phyloP scores from a whole-genome alignment of 2,113 vertebrate species.

The Podarcis raffonei region DNA sequence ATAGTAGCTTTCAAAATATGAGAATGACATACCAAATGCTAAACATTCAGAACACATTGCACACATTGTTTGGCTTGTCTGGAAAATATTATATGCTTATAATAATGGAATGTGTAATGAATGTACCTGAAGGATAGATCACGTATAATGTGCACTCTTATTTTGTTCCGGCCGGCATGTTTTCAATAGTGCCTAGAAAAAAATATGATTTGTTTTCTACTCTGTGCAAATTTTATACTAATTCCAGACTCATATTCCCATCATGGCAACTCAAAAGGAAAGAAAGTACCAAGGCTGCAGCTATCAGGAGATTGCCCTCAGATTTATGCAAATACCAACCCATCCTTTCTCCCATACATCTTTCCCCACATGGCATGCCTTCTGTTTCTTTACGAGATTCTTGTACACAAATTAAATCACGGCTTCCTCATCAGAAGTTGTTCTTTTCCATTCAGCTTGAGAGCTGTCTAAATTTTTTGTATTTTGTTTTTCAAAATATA shows the following conservation, averaged over 20 bases:
- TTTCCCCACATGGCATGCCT: not conserved
- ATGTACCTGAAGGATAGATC: not conserved
- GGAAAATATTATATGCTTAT: constrained; percentile 34
- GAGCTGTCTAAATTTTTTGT: not conserved
- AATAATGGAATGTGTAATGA: constrained; percentile 22
- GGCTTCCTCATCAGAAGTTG: not conserved
- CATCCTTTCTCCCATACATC: not conserved
- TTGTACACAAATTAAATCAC: not conserved
- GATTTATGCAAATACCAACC: not conserved
- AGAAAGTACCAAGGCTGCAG: not conserved
- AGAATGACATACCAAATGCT: constrained; percentile 3
- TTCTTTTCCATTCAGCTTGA: not conserved
- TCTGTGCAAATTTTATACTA: constrained; percentile 11
- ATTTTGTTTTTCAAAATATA: not conserved
- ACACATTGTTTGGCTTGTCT: constrained; percentile 23
- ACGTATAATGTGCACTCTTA: not conserved
- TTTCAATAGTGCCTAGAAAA: not conserved
- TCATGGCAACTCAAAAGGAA: not conserved
- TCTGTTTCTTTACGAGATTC: not conserved
- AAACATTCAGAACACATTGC: constrained; percentile 21
- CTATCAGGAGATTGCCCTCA: not conserved
- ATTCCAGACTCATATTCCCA: constrained; percentile 25
- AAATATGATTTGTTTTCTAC: not conserved
- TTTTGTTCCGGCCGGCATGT: constrained; percentile 5
- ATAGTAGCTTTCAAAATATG: constrained; percentile 11